Percentiles rank a stretch among this genome's conserved stretches.
These are phyloP conservation scores for Drosophila nikananu DNA, from an alignment of 1,140 invertebrate species.

Conservation along the genomic window DNA sequence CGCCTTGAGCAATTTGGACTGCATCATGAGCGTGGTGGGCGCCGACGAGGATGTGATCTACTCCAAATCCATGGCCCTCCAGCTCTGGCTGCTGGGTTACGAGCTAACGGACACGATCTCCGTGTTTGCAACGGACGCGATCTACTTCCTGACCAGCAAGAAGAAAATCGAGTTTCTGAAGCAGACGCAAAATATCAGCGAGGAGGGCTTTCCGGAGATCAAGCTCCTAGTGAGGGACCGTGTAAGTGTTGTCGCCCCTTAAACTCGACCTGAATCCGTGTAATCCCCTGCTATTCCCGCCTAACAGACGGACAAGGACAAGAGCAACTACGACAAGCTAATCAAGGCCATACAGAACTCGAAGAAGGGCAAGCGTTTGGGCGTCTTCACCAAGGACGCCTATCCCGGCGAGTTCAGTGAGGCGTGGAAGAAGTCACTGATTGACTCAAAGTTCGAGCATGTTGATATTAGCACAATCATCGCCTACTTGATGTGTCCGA, in stretches of 20 bases:
- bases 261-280: background rate
- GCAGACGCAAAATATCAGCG: slow-evolving; percentile 95
- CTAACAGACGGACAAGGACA: slow-evolving; percentile 96
- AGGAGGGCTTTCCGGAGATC: slow-evolving; percentile 94
- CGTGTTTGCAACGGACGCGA: slow-evolving; percentile 93
- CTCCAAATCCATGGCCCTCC: slow-evolving; percentile 97
- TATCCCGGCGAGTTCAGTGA: slow-evolving; percentile 97
- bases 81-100: slow-evolving; percentile 99
- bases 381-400: slow-evolving; percentile 98
- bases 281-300: slow-evolving; percentile 16
- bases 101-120: slow-evolving; percentile 98
- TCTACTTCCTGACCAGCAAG: slow-evolving; percentile 97
- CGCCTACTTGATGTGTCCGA: slow-evolving; percentile 96
- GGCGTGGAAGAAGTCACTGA: slow-evolving; percentile 93
- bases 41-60: slow-evolving; percentile 97
- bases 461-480: slow-evolving; percentile 95
- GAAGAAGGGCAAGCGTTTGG: slow-evolving; percentile 95
- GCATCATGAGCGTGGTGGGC: slow-evolving; percentile 95
- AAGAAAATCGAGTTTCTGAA: slow-evolving; percentile 99
- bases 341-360: slow-evolving; percentile 94
- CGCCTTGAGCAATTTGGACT: slow-evolving; percentile 95
- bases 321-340: slow-evolving; percentile 96
- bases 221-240: slow-evolving; percentile 96
- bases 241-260: slow-evolving; percentile 86
- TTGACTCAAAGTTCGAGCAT: slow-evolving; percentile 92